Evolutionary conservation across 2,888 invertebrate genomes (phyloP).

Genomic region (Eupithecia centaureata): DNA sequence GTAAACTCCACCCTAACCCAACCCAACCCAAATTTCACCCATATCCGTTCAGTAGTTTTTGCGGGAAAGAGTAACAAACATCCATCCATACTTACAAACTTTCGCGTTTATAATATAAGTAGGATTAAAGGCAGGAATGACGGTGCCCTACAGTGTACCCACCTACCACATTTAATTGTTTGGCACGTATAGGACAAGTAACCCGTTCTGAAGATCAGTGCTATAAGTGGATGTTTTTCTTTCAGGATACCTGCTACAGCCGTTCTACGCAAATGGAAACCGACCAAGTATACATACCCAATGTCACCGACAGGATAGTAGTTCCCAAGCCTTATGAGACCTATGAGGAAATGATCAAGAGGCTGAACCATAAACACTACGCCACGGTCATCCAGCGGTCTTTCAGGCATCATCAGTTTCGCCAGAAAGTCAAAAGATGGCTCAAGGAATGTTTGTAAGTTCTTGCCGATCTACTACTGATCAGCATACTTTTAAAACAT

Average conservation of each 20-base stretch:
- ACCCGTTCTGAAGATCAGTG: no score
- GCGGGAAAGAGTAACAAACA: no score
- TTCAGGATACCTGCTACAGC: constrained; percentile 81
- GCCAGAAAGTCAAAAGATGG: constrained; percentile 71
- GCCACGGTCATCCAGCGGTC: constrained; percentile 87
- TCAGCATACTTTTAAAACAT: no score
- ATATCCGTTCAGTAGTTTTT: no score
- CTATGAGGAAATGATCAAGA: constrained; percentile 84
- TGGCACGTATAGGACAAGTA: no score
- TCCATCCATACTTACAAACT: no score
- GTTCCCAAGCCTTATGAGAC: constrained; percentile 86
- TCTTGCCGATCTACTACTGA: neutral
- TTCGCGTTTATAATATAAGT: no score
- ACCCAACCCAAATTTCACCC: no score
- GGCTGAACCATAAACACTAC: constrained; percentile 83
- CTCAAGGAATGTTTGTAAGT: constrained; percentile 70
- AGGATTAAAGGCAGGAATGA: no score
- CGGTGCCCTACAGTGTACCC: no score
- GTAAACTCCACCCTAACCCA: no score
- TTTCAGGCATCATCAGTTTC: constrained; percentile 83
- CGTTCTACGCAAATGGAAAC: constrained; percentile 86
- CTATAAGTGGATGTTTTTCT: constrained; percentile 10
- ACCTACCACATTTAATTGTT: no score
- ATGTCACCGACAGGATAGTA: constrained; percentile 85
- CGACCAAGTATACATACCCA: constrained; percentile 84